Conservation (phyloP, 2,888 invertebrate species). For the Unio delphinus region DNA sequence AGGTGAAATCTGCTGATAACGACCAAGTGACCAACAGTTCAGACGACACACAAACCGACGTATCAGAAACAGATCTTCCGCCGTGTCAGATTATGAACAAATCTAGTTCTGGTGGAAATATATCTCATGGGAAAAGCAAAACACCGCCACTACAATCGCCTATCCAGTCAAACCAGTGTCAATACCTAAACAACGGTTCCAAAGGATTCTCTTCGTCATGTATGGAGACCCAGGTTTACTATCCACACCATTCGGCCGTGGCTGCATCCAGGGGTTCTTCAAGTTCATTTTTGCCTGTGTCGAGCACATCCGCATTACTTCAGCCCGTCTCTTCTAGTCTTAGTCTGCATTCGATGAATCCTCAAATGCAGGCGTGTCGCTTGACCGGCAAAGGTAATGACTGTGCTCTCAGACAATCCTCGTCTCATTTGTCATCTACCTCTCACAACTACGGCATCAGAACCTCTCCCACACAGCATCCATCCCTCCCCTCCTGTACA, state of each 20-base stretch:
- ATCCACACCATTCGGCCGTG: conserved; percentile 60
- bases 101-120: conserved; percentile 33
- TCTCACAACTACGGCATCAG: conserved; percentile 52
- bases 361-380: conserved; percentile 55
- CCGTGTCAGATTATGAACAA: conserved; percentile 42
- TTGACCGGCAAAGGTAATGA: conserved; percentile 47
- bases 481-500: conserved; percentile 62
- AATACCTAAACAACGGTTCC: conserved; percentile 40
- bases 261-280: conserved; percentile 34
- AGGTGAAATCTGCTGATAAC: conserved; percentile 40
- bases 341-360: conserved; percentile 48
- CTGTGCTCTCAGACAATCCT: conserved; percentile 51
- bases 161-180: conserved; percentile 49
- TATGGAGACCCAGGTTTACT: conserved; percentile 56
- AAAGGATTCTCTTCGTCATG: conserved; percentile 23
- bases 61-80: conserved; percentile 39
- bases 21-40: conserved; percentile 37
- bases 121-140: conserved; percentile 38
- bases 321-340: conserved; percentile 49
- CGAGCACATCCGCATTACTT: conserved; percentile 46
- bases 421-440: conserved; percentile 44
- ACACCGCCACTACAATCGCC: conserved; percentile 35
- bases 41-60: conserved; percentile 38
- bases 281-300: conserved; percentile 53
- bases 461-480: conserved; percentile 49